Conservation (phyloP, 2,888 invertebrate genomes). For the Cephus pygmeus region DNA sequence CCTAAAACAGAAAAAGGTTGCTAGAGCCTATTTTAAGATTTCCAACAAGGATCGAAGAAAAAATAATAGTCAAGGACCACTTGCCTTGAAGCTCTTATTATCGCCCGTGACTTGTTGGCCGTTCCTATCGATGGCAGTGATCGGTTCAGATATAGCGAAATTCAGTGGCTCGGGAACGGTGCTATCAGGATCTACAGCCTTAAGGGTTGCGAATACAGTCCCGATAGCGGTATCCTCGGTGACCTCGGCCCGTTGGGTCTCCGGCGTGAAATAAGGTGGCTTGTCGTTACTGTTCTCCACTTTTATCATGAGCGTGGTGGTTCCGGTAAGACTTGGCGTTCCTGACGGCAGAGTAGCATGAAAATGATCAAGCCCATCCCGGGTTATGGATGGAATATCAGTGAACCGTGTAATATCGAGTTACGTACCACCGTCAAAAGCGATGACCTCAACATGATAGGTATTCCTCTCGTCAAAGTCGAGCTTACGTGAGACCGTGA, state of each 20-base stretch:
- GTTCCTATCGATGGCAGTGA: constrained; percentile 85
- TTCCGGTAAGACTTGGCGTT: constrained; percentile 83
- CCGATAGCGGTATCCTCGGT: constrained; percentile 82
- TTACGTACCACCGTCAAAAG: constrained; percentile 78
- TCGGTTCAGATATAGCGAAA: constrained; percentile 75
- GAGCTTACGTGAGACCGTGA: constrained; percentile 80
- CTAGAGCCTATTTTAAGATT: background rate
- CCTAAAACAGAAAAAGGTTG: constrained; percentile 64
- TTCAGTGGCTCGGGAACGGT: constrained; percentile 75
- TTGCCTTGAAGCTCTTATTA: constrained; percentile 61
- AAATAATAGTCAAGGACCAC: background rate
- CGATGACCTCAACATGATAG: constrained; percentile 84
- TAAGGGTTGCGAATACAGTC: constrained; percentile 76
- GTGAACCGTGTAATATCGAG: background rate
- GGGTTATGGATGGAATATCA: background rate
- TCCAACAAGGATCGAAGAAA: background rate
- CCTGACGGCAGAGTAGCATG: constrained; percentile 65
- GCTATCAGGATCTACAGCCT: constrained; percentile 85
- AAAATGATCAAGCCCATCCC: background rate
- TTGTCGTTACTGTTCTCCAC: constrained; percentile 91
- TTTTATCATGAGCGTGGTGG: constrained; percentile 81
- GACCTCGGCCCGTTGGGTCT: constrained; percentile 82
- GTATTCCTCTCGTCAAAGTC: constrained; percentile 85
- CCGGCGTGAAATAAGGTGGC: constrained; percentile 83
- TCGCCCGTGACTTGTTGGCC: constrained; percentile 75